These are phyloP conservation scores for Cyanistes caeruleus DNA, from an alignment of 2,113 vertebrate species.

Conservation along the genomic window DNA sequence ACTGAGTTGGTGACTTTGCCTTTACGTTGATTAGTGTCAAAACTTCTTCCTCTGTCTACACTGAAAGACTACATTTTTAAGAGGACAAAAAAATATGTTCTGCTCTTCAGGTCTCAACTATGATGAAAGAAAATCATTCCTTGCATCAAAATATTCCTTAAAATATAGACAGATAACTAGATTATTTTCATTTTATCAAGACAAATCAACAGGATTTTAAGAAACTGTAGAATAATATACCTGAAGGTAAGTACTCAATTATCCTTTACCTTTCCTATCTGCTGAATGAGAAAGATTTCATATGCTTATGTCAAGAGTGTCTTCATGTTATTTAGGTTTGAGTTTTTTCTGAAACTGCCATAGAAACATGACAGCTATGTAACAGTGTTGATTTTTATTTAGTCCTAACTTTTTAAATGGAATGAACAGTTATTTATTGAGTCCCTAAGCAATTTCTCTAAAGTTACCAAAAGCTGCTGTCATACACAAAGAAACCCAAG, in stretches of 20 bases:
- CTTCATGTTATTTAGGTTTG: background rate
- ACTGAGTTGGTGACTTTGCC: background rate
- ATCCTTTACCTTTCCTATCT: background rate
- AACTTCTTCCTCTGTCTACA: background rate
- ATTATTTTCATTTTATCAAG: background rate
- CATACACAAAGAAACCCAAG: background rate
- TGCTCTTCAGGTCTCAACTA: background rate
- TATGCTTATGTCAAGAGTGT: background rate
- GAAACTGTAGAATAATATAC: background rate
- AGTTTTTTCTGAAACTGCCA: background rate
- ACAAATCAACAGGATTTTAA: background rate
- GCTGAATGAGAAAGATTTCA: background rate
- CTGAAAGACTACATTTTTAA: background rate
- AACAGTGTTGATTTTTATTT: background rate
- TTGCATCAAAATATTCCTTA: background rate
- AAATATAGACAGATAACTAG: background rate
- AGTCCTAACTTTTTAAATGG: background rate
- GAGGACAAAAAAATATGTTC: background rate
- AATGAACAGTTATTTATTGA: background rate
- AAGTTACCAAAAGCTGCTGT: background rate
- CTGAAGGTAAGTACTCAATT: background rate
- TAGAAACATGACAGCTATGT: accelerated
- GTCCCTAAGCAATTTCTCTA: background rate
- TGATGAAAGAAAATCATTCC: background rate
- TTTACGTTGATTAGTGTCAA: background rate